Evolutionary conservation across 2,797 vertebrate species (phyloP).

Genomic region (Mus caroli): DNA sequence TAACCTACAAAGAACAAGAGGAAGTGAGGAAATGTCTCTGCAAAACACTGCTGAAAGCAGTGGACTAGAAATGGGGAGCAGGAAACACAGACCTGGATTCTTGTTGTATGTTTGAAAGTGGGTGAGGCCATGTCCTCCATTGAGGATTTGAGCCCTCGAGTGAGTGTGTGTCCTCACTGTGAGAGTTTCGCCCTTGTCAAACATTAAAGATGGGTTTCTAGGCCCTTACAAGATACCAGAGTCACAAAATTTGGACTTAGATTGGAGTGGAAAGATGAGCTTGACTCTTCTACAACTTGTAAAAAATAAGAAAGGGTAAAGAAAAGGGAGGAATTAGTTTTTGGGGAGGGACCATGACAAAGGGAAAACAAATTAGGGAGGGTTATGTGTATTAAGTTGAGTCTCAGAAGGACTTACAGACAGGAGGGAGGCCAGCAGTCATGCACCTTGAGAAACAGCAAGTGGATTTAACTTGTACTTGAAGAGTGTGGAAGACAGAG

Average conservation of each 20-base stretch:
- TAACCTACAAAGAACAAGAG: slow-evolving; percentile 74
- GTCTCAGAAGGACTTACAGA: slow-evolving; percentile 3
- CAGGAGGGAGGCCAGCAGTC: background rate
- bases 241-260: slow-evolving; percentile 45
- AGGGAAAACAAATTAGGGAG: background rate
- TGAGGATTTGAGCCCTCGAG: slow-evolving; percentile 44
- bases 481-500: background rate
- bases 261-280: background rate
- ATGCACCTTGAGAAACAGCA: slow-evolving; percentile 15
- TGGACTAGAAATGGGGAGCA: slow-evolving; percentile 37
- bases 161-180: slow-evolving; percentile 19
- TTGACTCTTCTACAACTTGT: background rate
- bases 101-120: slow-evolving; percentile 55
- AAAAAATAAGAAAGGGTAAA: slow-evolving; percentile 3
- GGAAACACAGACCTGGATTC: slow-evolving; percentile 30
- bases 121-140: background rate
- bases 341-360: background rate
- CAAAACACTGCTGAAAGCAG: slow-evolving; percentile 70
- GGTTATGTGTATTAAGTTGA: background rate
- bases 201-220: slow-evolving; percentile 53
- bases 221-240: slow-evolving; percentile 21
- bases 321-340: slow-evolving; percentile 8
- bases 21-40: slow-evolving; percentile 78
- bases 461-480: slow-evolving; percentile 32
- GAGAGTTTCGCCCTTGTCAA: slow-evolving; percentile 53